A percentile compares a stretch with the other conserved stretches of the same genome.
Conservation (phyloP, 2,113 vertebrate species). For the Trogon melanurus region DNA sequence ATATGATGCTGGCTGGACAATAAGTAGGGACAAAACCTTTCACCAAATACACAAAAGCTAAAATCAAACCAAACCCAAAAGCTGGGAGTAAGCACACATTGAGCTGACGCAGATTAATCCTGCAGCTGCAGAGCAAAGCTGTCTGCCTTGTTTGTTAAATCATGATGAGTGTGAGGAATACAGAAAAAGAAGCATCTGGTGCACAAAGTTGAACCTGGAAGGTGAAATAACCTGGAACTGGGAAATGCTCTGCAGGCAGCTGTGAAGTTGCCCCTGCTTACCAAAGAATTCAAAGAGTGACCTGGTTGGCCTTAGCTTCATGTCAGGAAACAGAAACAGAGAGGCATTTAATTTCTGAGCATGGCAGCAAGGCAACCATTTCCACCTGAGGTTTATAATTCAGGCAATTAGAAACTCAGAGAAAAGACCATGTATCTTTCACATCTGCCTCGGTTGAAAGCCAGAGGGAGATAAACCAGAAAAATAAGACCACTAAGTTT, state of each 20-base stretch:
- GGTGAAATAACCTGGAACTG: not conserved
- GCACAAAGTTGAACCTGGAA: not conserved
- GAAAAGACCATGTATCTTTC: not conserved
- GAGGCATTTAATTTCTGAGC: not conserved
- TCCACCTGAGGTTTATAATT: not conserved
- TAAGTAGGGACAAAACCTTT: not conserved
- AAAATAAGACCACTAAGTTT: not conserved
- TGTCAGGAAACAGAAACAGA: not conserved
- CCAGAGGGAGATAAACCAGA: not conserved
- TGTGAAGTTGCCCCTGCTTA: not conserved
- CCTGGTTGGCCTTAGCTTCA: not conserved
- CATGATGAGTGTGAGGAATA: not conserved
- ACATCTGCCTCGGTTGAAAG: not conserved
- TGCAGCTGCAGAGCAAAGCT: not conserved
- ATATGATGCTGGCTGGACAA: not conserved
- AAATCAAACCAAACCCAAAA: not conserved
- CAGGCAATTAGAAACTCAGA: not conserved
- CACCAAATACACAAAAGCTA: not conserved
- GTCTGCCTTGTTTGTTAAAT: not conserved
- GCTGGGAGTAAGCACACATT: not conserved
- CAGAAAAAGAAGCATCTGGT: not conserved
- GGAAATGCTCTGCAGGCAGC: not conserved
- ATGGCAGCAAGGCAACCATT: not conserved
- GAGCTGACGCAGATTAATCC: not conserved
- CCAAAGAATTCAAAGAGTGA: not conserved